A percentile compares a stretch with the other conserved stretches of the same genome.
phyloP scores from a whole-genome alignment of 2,888 invertebrate genomes.

The Dione vanillae region DNA sequence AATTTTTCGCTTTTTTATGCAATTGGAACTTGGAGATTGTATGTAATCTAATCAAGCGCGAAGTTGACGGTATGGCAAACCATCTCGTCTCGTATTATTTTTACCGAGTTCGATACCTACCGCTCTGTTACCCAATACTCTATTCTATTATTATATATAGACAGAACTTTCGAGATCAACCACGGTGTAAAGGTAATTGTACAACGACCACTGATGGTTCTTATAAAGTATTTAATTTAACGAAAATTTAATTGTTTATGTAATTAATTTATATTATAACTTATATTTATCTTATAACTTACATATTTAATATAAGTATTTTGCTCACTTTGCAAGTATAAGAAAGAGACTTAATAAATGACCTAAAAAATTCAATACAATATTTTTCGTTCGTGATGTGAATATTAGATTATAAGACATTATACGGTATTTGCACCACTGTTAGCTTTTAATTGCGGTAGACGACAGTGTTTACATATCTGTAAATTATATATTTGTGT shows the following conservation, averaged over 20 bases:
- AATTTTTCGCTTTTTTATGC: conserved; percentile 78
- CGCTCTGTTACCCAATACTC: conserved; percentile 27
- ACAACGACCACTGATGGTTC: conserved; percentile 1
- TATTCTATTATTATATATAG: conserved; percentile 23
- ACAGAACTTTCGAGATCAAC: conserved; percentile 26
- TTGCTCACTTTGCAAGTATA: not conserved
- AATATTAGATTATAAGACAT: conserved; percentile 7
- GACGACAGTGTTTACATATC: not conserved
- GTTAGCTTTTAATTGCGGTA: not conserved
- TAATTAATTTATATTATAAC: too few species aligned
- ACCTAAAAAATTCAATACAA: conserved; percentile 2
- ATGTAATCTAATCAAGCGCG: conserved; percentile 54
- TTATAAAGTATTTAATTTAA: too few species aligned
- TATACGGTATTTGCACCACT: not conserved
- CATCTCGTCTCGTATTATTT: conserved; percentile 25
- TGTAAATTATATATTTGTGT: not conserved
- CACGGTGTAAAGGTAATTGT: conserved; percentile 21
- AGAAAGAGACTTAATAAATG: not conserved
- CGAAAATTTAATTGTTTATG: too few species aligned
- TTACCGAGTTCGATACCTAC: conserved; percentile 30
- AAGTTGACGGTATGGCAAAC: conserved; percentile 41
- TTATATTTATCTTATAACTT: too few species aligned
- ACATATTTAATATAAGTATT: not conserved
- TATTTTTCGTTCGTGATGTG: not conserved
- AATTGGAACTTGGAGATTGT: conserved; percentile 69